Evolutionary conservation across 2,797 vertebrate genomes (phyloP).

Genomic region (Takifugu ocellatus): DNA sequence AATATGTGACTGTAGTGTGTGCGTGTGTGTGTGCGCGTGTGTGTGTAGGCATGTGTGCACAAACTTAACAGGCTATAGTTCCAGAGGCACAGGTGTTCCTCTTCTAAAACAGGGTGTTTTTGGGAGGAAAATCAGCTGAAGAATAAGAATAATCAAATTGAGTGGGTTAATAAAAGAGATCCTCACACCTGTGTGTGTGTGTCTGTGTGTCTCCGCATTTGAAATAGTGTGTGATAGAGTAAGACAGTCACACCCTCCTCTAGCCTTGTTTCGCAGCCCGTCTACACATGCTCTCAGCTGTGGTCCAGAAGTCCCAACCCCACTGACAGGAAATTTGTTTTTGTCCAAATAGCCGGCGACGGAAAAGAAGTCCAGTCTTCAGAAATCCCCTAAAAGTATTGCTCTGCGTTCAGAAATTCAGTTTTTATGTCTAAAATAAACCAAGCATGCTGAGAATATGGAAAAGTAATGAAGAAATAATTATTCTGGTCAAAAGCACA

Average conservation of each 20-base stretch:
- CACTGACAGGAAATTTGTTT: no score
- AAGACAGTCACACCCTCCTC: constrained; percentile 62
- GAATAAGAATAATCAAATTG: constrained; percentile 44
- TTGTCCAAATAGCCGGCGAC: no score
- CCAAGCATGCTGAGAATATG: no score
- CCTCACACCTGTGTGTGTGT: constrained; percentile 14
- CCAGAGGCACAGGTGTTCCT: constrained; percentile 64
- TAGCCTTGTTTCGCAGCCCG: constrained; percentile 57
- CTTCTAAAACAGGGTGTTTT: constrained; percentile 43
- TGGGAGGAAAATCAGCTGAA: constrained; percentile 46
- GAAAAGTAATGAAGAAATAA: no score
- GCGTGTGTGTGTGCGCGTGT: constrained; percentile 22
- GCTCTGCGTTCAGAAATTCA: no score
- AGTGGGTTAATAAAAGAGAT: constrained; percentile 34
- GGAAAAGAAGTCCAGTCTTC: no score
- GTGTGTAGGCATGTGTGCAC: constrained; percentile 36
- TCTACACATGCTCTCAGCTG: constrained; percentile 50
- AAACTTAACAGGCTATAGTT: constrained; percentile 52
- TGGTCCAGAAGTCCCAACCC: no score
- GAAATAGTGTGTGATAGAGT: constrained; percentile 14
- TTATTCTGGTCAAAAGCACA: no score
- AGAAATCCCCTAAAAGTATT: no score
- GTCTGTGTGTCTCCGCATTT: no score
- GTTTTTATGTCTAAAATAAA: no score
- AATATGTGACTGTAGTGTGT: constrained; percentile 56